Evolutionary conservation across 2,113 vertebrate species (phyloP).

Genomic region (Pterocles gutturalis): DNA sequence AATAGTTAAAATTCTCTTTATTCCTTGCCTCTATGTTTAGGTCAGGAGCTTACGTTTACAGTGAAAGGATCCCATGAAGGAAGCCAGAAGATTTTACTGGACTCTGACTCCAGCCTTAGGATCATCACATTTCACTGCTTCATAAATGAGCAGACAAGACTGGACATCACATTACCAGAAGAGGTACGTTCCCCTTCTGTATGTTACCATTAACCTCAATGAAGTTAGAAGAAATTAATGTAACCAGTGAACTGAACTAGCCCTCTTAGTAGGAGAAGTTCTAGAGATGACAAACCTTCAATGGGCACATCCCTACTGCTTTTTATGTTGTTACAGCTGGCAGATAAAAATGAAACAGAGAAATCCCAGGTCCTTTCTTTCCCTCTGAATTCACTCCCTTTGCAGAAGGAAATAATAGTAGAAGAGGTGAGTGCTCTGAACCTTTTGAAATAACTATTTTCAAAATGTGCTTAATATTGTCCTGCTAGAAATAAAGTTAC

Average conservation of each 20-base stretch:
- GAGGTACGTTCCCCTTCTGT: not conserved
- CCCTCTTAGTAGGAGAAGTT: not conserved
- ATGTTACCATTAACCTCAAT: not conserved
- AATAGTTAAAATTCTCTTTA: not conserved
- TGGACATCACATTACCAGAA: slow-evolving; percentile 58
- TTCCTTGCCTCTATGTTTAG: slow-evolving; percentile 27
- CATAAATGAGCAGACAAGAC: slow-evolving; percentile 74
- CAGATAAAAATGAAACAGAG: not conserved
- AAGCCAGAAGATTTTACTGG: slow-evolving; percentile 48
- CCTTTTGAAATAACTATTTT: not conserved
- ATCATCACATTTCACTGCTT: slow-evolving; percentile 77
- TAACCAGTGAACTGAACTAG: not conserved
- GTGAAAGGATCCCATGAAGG: slow-evolving; percentile 82
- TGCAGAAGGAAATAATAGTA: slow-evolving; percentile 58
- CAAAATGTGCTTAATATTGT: not conserved
- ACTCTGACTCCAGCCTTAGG: not conserved
- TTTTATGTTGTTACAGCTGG: slow-evolving; percentile 16
- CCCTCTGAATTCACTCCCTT: slow-evolving; percentile 59
- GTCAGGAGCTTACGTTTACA: slow-evolving; percentile 69
- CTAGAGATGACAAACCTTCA: not conserved
- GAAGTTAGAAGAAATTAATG: not conserved
- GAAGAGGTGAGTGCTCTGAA: slow-evolving; percentile 70
- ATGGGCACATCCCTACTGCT: not conserved
- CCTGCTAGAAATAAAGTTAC: not conserved
- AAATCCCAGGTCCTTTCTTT: slow-evolving; percentile 12